Percentiles rank a stretch among this genome's conserved stretches.
These are phyloP conservation scores for Tridacna gigas DNA, from an alignment of 2,888 invertebrate genomes.

Conservation along the genomic window DNA sequence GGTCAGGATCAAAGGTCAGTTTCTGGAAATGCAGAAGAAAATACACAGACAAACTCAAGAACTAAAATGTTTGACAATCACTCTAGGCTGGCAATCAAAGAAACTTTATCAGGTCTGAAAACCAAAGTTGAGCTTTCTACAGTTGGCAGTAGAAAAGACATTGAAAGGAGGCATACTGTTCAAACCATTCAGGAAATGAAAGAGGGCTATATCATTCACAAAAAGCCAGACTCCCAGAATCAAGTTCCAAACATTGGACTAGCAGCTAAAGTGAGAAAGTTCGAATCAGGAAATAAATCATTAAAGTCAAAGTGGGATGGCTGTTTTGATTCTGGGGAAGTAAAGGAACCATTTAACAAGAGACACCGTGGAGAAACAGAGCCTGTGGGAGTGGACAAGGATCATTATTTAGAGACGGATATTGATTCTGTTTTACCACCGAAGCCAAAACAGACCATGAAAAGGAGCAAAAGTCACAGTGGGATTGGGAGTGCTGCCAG, in stretches of 20 bases:
- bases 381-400: slow-evolving; percentile 18
- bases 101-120: slow-evolving; percentile 53
- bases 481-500: slow-evolving; percentile 46
- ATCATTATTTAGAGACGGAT: slow-evolving; percentile 61
- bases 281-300: neutral
- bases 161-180: slow-evolving; percentile 56
- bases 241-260: slow-evolving; percentile 45
- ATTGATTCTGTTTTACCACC: slow-evolving; percentile 47
- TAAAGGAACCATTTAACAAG: slow-evolving; percentile 26
- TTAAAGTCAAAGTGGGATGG: slow-evolving; percentile 5
- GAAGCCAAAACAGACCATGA: slow-evolving; percentile 35
- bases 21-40: neutral
- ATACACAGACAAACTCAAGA: slow-evolving; percentile 3
- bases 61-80: slow-evolving; percentile 42
- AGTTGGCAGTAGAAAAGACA: slow-evolving; percentile 34
- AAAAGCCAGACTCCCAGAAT: neutral
- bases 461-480: slow-evolving; percentile 65
- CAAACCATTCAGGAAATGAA: slow-evolving; percentile 51
- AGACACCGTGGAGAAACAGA: slow-evolving; percentile 30
- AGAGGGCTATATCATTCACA: slow-evolving; percentile 18
- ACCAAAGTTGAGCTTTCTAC: slow-evolving; percentile 46
- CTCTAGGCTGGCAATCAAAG: slow-evolving; percentile 53
- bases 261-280: slow-evolving; percentile 41
- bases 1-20: neutral
- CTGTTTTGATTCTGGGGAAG: neutral